These are phyloP conservation scores for Endomychus coccineus DNA, from an alignment of 2,888 invertebrate species.

Conservation along the genomic window DNA sequence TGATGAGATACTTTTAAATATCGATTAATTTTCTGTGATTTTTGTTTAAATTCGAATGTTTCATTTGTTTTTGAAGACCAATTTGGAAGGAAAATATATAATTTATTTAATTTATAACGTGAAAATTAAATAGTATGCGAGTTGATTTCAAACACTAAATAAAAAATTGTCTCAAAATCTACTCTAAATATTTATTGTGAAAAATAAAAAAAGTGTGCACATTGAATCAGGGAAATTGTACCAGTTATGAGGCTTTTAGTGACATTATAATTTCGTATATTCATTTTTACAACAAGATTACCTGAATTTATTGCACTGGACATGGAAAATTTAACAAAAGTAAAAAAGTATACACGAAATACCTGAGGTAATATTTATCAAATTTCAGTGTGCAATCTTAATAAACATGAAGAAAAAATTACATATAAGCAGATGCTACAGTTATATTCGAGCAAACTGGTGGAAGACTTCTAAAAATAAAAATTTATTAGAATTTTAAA, in stretches of 20 bases:
- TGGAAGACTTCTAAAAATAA: constrained; percentile 34
- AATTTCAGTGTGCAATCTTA: constrained; percentile 16
- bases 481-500: no score
- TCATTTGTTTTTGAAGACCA: no score
- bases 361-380: constrained; percentile 34
- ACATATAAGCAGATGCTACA: background rate
- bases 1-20: no score
- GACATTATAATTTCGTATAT: constrained; percentile 17
- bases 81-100: no score
- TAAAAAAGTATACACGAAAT: constrained; percentile 30
- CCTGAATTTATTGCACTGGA: constrained; percentile 32
- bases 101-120: no score
- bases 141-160: no score
- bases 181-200: no score
- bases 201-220: constrained; percentile 8
- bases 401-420: background rate
- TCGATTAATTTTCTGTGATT: no score
- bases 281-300: constrained; percentile 17
- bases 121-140: no score
- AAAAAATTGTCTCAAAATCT: no score
- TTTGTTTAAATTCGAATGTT: no score
- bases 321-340: constrained; percentile 25
- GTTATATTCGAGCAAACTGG: constrained; percentile 22
- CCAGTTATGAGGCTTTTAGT: constrained; percentile 13
- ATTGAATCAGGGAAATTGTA: no score